These are phyloP conservation scores for Drosophila leonis DNA, from an alignment of 2,888 invertebrate species.

Conservation along the genomic window DNA sequence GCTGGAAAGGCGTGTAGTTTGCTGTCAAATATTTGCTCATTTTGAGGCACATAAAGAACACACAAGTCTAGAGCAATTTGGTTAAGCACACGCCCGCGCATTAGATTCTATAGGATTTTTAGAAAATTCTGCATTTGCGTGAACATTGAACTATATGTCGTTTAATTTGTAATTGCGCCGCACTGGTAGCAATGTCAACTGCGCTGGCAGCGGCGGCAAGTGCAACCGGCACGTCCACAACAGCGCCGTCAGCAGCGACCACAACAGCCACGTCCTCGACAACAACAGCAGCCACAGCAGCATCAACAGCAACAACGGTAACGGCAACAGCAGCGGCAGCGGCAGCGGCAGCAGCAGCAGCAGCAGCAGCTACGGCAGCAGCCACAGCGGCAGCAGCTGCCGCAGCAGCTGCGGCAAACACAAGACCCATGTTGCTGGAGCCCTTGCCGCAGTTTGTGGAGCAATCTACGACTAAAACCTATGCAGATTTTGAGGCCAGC, in stretches of 20 bases:
- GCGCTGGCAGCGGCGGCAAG: conserved; percentile 63
- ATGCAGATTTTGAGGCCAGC: conserved; percentile 24
- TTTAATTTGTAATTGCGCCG: conserved; percentile 60
- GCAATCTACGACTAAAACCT: conserved; percentile 23
- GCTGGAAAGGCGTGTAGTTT: conserved; percentile 58
- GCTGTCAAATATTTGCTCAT: conserved; percentile 71
- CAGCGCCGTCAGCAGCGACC: conserved; percentile 29
- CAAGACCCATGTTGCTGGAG: conserved; percentile 42
- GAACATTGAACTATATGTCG: conserved; percentile 71
- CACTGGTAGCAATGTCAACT: conserved; percentile 76
- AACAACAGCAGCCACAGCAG: conserved; percentile 19
- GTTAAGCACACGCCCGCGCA: conserved; percentile 60
- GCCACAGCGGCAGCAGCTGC: conserved; percentile 6
- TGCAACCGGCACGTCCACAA: conserved; percentile 44
- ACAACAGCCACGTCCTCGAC: conserved; percentile 19
- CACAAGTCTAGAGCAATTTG: conserved; percentile 67
- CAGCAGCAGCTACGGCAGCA: conserved; percentile 8
- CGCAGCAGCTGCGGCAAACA: conserved; percentile 6
- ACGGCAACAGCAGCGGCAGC: conserved; percentile 23
- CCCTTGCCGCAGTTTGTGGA: conserved; percentile 41
- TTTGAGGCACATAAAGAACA: conserved; percentile 64
- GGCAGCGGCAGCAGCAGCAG: conserved; percentile 19
- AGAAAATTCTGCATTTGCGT: conserved; percentile 59
- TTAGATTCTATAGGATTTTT: conserved; percentile 58
- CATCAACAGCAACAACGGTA: conserved; percentile 8